These are phyloP conservation scores for Apogon hyalosoma DNA, from an alignment of 2,797 vertebrate species.

Conservation along the genomic window DNA sequence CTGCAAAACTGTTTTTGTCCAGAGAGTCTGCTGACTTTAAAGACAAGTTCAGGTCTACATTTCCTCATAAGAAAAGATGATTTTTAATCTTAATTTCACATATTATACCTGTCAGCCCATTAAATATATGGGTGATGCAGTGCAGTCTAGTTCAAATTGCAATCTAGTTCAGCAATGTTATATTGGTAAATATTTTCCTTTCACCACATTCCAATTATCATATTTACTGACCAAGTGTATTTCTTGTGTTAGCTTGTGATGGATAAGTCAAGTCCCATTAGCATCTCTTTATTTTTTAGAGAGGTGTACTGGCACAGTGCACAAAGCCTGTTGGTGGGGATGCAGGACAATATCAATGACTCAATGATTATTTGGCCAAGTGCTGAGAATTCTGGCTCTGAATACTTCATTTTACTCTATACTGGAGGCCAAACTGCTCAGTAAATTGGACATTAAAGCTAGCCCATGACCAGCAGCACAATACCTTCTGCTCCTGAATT, in stretches of 20 bases:
- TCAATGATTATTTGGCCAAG: constrained; percentile 11
- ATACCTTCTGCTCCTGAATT: constrained; percentile 5
- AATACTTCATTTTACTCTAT: constrained; percentile 2
- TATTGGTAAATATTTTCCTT: no score
- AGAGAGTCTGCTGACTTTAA: no score
- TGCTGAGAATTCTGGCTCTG: constrained; percentile 25
- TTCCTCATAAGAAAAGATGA: no score
- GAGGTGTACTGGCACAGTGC: neutral
- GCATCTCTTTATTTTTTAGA: neutral
- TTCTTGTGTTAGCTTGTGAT: neutral
- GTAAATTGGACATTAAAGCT: constrained; percentile 1
- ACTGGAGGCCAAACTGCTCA: constrained; percentile 5
- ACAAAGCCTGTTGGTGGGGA: neutral
- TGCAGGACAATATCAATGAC: constrained; percentile 8
- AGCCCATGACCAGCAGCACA: constrained; percentile 7
- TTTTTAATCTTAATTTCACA: no score
- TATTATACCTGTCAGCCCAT: no score
- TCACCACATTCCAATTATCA: no score
- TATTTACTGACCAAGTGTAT: neutral
- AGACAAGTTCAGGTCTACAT: no score
- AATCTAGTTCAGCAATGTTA: no score
- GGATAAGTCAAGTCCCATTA: no score
- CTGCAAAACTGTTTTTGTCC: no score
- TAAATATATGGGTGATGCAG: no score
- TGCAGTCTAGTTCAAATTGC: no score